Base-by-base conservation (phyloP, 2,888 invertebrate species). In the Ariolimax columbianus region DNA sequence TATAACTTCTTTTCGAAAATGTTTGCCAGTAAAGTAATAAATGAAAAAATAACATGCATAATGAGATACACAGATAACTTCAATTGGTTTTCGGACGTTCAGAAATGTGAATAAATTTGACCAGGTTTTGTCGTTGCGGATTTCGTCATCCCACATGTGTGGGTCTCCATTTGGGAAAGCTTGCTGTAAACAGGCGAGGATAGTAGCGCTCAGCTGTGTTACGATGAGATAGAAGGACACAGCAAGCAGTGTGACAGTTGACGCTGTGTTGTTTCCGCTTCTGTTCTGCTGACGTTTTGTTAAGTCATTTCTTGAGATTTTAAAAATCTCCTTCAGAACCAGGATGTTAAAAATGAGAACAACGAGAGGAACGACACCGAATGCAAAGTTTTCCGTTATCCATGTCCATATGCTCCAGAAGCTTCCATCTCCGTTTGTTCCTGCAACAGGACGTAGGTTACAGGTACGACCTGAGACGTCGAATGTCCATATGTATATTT, bases 161-260 rank as follows among this genome's bases (percentile, higher is more conserved):
- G 51, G 51, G 77, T 89, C 82, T 2, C 92, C 92, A 23, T 84
- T 82, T 3, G 88, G 88, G 73, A 90, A 89, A 63, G 86, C 81
- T n/a, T 63, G 70, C 30, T 89, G 85, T n/a, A 92, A 77, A 68
- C 88, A 88, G 84, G 88, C 89, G 66, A 92, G 90, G 23, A 92
- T 73, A 2, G 92, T 91, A 17, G 91, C 91, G 38, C 92, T 91
- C 4, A 93, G 87, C 55, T 91, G 90, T 30, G 92, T 93, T 73
- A 91, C 55, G 72, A 93, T 92, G 26, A 92, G 90, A 86, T 91
- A 93, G 87, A 93, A 93, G 3, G 92, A 92, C 26, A 93, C 93
- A 0, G 91, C 89, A 38, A 93, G 89, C 7, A 93, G 87, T 84
- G 91, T 93, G 14, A 91, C 87, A 9, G 93, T 93, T 19, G 92